phyloP scores from a whole-genome alignment of 2,797 vertebrate species.

The Sylvilagus floridanus region DNA sequence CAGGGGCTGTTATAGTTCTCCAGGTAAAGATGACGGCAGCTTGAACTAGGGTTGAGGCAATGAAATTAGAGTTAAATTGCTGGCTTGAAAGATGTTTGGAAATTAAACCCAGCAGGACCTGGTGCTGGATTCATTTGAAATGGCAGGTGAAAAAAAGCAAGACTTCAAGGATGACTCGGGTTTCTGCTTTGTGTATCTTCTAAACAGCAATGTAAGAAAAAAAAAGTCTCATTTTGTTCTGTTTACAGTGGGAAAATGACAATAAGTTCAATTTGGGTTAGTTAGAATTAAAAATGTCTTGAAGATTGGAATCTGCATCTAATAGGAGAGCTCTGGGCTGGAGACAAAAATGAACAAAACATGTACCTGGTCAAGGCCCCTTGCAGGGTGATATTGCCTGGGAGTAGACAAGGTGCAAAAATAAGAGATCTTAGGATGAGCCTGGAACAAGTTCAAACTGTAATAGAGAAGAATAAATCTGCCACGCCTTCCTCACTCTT shows the following conservation, averaged over 20 bases:
- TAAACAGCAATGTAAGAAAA: neutral
- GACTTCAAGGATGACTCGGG: neutral
- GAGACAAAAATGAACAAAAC: neutral
- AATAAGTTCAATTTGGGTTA: neutral
- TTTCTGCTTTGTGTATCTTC: neutral
- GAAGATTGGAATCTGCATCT: neutral
- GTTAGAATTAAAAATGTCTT: constrained; percentile 40
- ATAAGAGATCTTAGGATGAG: neutral
- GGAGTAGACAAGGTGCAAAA: neutral
- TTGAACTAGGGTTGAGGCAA: neutral
- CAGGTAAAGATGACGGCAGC: neutral
- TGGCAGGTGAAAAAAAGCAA: neutral
- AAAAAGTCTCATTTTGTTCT: neutral
- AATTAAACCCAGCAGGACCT: neutral
- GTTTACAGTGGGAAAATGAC: neutral
- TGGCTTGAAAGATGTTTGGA: neutral
- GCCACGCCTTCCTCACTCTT: neutral
- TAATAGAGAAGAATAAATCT: neutral
- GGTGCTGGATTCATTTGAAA: neutral
- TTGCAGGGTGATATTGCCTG: neutral
- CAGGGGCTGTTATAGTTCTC: neutral
- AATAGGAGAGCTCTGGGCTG: neutral
- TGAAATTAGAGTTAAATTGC: neutral
- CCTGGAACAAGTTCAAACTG: neutral
- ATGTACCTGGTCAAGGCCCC: neutral